A percentile compares a stretch with the other conserved stretches of the same genome.
phyloP scores from a whole-genome alignment of 2,113 vertebrate species.

The Grammomys dolichurus region DNA sequence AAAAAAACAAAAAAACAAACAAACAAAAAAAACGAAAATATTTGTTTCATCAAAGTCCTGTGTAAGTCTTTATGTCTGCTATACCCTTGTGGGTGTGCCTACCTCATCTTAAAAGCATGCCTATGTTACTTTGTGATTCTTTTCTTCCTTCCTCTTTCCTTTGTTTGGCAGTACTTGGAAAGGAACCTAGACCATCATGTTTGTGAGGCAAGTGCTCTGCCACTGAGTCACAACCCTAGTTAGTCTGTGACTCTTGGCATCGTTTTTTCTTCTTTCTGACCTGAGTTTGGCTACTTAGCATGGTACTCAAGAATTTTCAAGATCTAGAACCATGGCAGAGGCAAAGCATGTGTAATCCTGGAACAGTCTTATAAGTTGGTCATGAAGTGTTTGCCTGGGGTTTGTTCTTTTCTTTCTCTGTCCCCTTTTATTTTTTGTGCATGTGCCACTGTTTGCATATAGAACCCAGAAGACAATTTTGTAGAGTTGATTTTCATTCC shows the following conservation, averaged over 20 bases:
- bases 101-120: background rate
- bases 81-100: background rate
- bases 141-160: too few relatives aligned
- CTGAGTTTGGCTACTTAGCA: background rate
- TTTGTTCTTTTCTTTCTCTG: background rate
- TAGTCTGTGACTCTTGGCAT: background rate
- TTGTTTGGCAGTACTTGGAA: background rate
- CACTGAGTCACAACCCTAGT: background rate
- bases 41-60: background rate
- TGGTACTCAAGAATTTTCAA: background rate
- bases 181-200: background rate
- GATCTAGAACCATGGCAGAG: background rate
- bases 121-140: background rate
- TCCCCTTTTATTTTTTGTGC: background rate
- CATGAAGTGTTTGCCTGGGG: background rate
- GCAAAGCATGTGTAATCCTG: background rate
- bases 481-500: background rate
- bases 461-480: background rate
- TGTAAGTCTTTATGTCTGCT: background rate
- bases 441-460: background rate
- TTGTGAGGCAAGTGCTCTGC: background rate
- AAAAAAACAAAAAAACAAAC: too few relatives aligned
- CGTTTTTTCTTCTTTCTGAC: background rate
- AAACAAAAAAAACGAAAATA: too few relatives aligned
- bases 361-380: background rate